Conservation (phyloP, 2,888 invertebrate species). For the Orchestes rusci region DNA sequence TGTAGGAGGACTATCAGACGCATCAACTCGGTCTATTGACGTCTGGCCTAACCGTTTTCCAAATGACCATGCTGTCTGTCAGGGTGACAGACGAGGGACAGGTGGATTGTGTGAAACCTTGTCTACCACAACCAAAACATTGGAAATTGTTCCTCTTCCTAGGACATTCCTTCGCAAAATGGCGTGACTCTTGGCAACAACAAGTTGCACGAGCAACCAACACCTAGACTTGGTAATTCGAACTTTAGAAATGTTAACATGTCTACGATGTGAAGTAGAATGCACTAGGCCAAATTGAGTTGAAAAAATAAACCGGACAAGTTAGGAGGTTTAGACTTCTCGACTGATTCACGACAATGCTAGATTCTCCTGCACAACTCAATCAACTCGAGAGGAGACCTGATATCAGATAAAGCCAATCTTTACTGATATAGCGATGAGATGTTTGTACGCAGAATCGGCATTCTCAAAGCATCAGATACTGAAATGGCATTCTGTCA, state of each 20-base stretch:
- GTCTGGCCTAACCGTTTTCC: conserved; percentile 3
- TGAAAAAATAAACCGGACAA: background rate
- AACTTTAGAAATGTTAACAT: background rate
- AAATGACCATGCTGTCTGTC: background rate
- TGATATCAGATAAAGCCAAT: background rate
- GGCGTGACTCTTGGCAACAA: background rate
- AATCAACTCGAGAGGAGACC: background rate
- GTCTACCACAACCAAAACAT: conserved; percentile 6
- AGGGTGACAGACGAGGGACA: conserved; percentile 1
- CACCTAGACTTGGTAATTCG: background rate
- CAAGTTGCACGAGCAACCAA: too few relatives aligned
- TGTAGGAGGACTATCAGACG: background rate
- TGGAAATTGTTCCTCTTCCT: conserved; percentile 1
- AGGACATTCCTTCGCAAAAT: conserved; percentile 1
- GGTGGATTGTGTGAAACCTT: conserved; percentile 2
- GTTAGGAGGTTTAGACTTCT: too few relatives aligned
- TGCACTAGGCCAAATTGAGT: background rate
- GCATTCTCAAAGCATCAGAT: conserved; percentile 3
- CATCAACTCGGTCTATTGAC: background rate
- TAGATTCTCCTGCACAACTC: background rate
- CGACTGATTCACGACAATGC: too few relatives aligned
- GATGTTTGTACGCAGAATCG: conserved; percentile 12
- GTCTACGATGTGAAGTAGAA: background rate
- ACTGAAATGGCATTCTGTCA: conserved; percentile 9
- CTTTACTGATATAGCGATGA: conserved; percentile 1